Evolutionary conservation across 1,140 invertebrate species (phyloP).

Genomic region (Neoseiulus cucumeris): DNA sequence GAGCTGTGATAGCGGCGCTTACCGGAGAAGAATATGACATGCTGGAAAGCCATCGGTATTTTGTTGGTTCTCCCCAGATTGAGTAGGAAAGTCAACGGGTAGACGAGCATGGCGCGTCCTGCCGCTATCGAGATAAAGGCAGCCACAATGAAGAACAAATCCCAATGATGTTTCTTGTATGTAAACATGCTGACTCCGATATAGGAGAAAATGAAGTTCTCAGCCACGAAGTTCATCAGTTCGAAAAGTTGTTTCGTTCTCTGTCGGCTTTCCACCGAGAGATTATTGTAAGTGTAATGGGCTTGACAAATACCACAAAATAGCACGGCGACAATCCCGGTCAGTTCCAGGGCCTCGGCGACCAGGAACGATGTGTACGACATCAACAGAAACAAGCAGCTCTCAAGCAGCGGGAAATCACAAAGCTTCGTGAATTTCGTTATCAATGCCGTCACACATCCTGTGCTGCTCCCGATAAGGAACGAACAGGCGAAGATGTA

Average conservation of each 20-base stretch:
- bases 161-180: conserved; percentile 82
- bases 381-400: conserved; percentile 87
- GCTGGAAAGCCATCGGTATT: conserved; percentile 81
- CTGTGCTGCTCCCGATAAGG: conserved; percentile 71
- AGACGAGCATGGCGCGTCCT: conserved; percentile 78
- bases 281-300: conserved; percentile 96
- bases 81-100: conserved; percentile 77
- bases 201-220: conserved; percentile 98
- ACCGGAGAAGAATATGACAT: conserved; percentile 97
- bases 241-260: conserved; percentile 88
- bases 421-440: conserved; percentile 87
- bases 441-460: conserved; percentile 71
- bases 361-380: conserved; percentile 92
- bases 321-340: conserved; percentile 81
- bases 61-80: conserved; percentile 82
- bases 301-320: conserved; percentile 98
- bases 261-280: conserved; percentile 60
- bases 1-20: conserved; percentile 25
- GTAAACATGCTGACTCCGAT: conserved; percentile 98
- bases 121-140: conserved; percentile 68
- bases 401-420: conserved; percentile 88
- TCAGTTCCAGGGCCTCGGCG: conserved; percentile 80
- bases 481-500: conserved; percentile 78
- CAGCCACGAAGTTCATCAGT: conserved; percentile 82
- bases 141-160: conserved; percentile 68